Evolutionary conservation across 2,888 invertebrate species (phyloP).

Genomic region (Xylocampa areola): DNA sequence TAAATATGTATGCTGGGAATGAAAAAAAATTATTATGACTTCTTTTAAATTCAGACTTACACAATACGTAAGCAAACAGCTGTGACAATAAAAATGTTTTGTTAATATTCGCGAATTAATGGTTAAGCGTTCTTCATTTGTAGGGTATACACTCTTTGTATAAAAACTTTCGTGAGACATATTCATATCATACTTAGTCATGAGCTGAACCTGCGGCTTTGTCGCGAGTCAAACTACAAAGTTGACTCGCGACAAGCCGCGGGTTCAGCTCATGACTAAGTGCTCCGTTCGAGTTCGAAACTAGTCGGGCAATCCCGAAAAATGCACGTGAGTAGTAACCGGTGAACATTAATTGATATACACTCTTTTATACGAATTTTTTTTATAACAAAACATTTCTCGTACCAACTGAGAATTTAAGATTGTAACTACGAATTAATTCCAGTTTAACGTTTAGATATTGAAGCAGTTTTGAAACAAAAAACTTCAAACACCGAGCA

Average conservation of each 20-base stretch:
- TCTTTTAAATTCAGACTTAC: not conserved
- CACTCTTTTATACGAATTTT: not conserved
- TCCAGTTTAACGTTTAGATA: slow-evolving; percentile 4
- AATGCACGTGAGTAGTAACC: no score
- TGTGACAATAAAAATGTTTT: slow-evolving; percentile 1
- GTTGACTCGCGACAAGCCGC: no score
- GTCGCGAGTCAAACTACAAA: no score
- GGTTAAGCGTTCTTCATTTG: no score
- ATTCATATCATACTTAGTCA: no score
- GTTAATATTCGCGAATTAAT: slow-evolving; percentile 3
- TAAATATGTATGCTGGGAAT: not conserved
- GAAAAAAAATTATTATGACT: not conserved
- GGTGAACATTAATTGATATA: no score
- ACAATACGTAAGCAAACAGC: not conserved
- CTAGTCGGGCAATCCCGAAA: no score
- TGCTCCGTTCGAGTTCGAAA: no score
- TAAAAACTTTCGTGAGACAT: no score
- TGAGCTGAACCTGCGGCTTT: no score
- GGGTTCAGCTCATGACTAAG: no score
- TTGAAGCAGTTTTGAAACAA: slow-evolving; percentile 29
- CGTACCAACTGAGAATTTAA: not conserved
- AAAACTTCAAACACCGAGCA: slow-evolving; percentile 31
- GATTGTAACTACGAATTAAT: not conserved
- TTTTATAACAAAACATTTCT: not conserved
- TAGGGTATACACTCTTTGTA: no score